Conservation (phyloP, 2,797 vertebrate genomes). For the Otus scops region DNA sequence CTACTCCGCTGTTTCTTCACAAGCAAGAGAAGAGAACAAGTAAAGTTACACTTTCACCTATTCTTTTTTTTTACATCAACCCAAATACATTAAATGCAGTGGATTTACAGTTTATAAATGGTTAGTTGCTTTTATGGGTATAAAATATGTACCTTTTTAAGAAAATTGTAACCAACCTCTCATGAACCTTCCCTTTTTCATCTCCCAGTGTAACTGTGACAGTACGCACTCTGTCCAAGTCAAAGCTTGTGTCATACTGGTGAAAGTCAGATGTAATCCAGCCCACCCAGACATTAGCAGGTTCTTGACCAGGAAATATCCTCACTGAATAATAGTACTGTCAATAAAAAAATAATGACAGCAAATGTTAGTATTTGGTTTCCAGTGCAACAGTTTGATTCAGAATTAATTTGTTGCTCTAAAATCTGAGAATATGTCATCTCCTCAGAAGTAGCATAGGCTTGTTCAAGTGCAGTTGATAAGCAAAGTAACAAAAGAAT, state of each 20-base stretch:
- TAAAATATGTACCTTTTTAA: not conserved
- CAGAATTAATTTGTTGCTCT: not conserved
- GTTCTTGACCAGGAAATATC: constrained; percentile 95
- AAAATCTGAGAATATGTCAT: not conserved
- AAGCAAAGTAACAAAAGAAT: not conserved
- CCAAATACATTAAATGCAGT: not conserved
- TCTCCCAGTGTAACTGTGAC: constrained; percentile 96
- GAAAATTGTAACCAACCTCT: constrained; percentile 83
- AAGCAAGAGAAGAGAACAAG: not conserved
- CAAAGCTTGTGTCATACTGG: constrained; percentile 89
- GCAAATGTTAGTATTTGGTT: not conserved
- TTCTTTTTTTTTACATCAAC: not conserved
- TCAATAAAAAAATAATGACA: not conserved
- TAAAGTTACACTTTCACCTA: not conserved
- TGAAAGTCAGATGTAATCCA: constrained; percentile 98
- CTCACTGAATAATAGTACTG: constrained; percentile 94
- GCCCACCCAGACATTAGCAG: constrained; percentile 93
- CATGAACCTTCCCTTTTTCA: constrained; percentile 95
- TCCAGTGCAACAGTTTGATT: not conserved
- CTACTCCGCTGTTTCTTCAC: not conserved
- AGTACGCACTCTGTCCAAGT: constrained; percentile 89
- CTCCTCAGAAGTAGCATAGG: not conserved
- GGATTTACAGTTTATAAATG: not conserved
- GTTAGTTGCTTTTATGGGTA: not conserved
- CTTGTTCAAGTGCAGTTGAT: not conserved